Conservation (phyloP, 2,888 invertebrate genomes). For the Peribatodes rhomboidaria region DNA sequence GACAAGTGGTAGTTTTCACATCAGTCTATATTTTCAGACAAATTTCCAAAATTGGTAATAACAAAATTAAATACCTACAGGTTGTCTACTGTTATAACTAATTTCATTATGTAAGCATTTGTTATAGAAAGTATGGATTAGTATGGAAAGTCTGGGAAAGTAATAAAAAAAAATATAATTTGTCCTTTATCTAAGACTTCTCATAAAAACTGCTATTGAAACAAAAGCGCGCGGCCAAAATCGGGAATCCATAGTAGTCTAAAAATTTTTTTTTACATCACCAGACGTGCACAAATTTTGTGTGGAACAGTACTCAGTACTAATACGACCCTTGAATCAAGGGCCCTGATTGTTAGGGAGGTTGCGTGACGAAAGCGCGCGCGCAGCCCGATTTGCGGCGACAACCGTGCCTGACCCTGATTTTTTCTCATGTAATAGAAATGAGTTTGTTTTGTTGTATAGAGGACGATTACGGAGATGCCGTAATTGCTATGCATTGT, state of each 20-base stretch:
- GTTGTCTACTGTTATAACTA: too few species aligned
- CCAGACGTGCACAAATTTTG: background rate
- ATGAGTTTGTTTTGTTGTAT: constrained; percentile 1
- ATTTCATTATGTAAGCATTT: too few species aligned
- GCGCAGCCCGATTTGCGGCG: constrained; percentile 70
- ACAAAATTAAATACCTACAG: too few species aligned
- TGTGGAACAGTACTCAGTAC: background rate
- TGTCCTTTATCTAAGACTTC: too few species aligned
- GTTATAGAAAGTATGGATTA: too few species aligned
- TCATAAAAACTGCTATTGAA: too few species aligned
- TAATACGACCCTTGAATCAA: constrained; percentile 5
- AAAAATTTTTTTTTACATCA: too few species aligned
- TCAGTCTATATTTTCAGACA: background rate
- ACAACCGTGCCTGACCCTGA: constrained; percentile 62
- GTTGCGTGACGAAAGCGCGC: constrained; percentile 69
- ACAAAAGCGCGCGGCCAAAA: too few species aligned
- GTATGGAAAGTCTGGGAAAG: too few species aligned
- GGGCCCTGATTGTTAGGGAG: constrained; percentile 12
- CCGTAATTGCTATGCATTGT: constrained; percentile 45
- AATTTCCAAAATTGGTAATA: background rate
- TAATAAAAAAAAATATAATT: too few species aligned
- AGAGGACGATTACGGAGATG: constrained; percentile 36
- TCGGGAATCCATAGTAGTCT: too few species aligned
- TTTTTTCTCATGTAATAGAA: constrained; percentile 48
- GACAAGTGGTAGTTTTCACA: background rate